Evolutionary conservation across 2,113 vertebrate genomes (phyloP).

Genomic region (Pachyramphus minor): DNA sequence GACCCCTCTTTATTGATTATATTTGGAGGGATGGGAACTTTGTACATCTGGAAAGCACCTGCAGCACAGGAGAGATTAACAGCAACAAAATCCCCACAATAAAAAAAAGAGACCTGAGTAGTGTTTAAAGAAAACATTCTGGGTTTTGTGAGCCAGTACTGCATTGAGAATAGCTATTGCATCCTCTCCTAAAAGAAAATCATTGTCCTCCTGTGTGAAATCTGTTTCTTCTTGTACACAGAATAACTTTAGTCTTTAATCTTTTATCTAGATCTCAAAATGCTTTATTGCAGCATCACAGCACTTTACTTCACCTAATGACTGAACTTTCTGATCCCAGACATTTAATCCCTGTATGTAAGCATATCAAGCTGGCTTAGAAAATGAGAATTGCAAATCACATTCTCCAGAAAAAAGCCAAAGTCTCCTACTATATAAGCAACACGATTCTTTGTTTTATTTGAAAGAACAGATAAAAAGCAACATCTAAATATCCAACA

Average conservation of each 20-base stretch:
- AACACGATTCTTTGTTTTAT: not conserved
- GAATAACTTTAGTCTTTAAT: not conserved
- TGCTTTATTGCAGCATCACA: not conserved
- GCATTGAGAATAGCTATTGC: not conserved
- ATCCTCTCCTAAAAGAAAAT: not conserved
- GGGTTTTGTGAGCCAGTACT: not conserved
- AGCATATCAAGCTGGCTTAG: not conserved
- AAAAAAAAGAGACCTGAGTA: not conserved
- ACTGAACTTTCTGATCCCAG: not conserved
- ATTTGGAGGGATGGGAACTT: not conserved
- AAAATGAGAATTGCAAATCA: slow-evolving; percentile 4
- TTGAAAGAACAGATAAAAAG: slow-evolving; percentile 6
- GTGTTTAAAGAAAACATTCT: not conserved
- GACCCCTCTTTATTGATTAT: not conserved
- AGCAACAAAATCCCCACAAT: not conserved
- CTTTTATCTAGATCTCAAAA: not conserved
- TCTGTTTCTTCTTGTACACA: not conserved
- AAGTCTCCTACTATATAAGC: not conserved
- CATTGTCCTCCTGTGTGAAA: not conserved
- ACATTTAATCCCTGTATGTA: not conserved
- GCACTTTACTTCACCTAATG: not conserved
- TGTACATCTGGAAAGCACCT: not conserved
- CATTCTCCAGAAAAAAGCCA: not conserved
- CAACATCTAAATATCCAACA: not conserved
- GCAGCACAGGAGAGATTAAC: not conserved